A percentile compares a stretch with the other conserved stretches of the same genome.
phyloP scores from a whole-genome alignment of 2,888 invertebrate genomes.

The Oeneis ivallda region DNA sequence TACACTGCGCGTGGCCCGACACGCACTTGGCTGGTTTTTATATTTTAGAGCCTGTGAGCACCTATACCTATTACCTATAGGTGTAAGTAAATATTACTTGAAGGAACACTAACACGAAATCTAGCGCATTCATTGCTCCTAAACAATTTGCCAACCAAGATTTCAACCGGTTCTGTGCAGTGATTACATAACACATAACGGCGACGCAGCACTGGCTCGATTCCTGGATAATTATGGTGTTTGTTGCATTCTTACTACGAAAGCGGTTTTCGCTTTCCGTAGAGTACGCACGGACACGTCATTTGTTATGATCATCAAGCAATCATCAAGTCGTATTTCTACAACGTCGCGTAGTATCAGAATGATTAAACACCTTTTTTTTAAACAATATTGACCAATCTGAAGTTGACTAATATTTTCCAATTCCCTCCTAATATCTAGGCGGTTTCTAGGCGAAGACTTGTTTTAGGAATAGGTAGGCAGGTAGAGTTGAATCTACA shows the following conservation, averaged over 20 bases:
- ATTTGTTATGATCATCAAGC: constrained; percentile 6
- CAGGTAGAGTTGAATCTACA: too few relatives aligned
- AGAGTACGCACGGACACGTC: constrained; percentile 59
- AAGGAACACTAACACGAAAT: constrained; percentile 1
- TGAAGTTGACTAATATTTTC: too few relatives aligned
- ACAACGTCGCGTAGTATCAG: too few relatives aligned
- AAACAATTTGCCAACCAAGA: constrained; percentile 25
- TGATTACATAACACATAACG: constrained; percentile 23
- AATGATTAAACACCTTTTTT: too few relatives aligned
- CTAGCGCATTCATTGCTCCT: constrained; percentile 10
- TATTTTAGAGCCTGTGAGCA: too few relatives aligned
- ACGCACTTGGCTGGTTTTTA: too few relatives aligned
- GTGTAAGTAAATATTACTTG: background rate
- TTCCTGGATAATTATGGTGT: constrained; percentile 54
- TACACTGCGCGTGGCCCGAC: too few relatives aligned
- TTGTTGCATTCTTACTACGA: constrained; percentile 62
- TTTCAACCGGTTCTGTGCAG: constrained; percentile 19
- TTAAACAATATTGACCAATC: too few relatives aligned
- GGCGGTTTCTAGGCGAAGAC: too few relatives aligned
- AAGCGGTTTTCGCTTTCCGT: constrained; percentile 67
- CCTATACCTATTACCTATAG: too few relatives aligned
- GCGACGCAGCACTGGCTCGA: constrained; percentile 16
- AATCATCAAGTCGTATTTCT: background rate
- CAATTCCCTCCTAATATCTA: too few relatives aligned
- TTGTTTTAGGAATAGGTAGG: too few relatives aligned